Percentiles rank a stretch among this genome's conserved stretches.
Evolutionary conservation across 2,888 invertebrate species (phyloP).

Genomic region (Actias luna): DNA sequence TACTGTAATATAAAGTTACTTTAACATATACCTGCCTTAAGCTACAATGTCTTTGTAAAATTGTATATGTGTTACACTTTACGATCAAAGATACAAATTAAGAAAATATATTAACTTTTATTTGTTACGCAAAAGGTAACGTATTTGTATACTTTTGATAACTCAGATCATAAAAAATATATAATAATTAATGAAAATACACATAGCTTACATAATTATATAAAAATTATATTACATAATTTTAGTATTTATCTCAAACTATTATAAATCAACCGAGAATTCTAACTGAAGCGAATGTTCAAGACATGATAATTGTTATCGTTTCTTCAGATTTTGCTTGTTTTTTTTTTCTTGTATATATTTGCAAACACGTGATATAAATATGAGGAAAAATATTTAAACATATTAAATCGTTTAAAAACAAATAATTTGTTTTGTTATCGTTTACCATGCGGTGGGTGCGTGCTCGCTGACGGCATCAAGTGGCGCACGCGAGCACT

Average conservation of each 20-base stretch:
- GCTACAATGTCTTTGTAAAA: no score
- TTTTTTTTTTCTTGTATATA: not conserved
- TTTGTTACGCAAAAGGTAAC: not conserved
- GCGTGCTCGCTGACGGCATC: conserved; percentile 36
- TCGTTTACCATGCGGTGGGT: conserved; percentile 30
- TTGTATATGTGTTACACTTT: not conserved
- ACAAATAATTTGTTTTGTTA: conserved; percentile 22
- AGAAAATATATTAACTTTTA: not conserved
- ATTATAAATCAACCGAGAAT: not conserved
- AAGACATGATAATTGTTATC: not conserved
- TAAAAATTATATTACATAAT: not conserved
- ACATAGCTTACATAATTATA: no score
- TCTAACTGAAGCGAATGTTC: not conserved
- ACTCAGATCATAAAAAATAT: not conserved
- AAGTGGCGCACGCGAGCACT: conserved; percentile 1
- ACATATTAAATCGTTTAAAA: conserved; percentile 18
- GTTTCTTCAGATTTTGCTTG: not conserved
- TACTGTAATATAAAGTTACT: no score
- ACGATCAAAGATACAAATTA: not conserved
- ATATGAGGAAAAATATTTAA: not conserved
- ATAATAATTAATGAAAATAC: not conserved
- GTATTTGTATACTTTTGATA: not conserved
- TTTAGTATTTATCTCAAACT: conserved; percentile 11
- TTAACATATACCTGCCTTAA: no score
- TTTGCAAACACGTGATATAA: not conserved